Base-by-base conservation (phyloP, 2,888 invertebrate species). In the Mesochorus sp. region DNA sequence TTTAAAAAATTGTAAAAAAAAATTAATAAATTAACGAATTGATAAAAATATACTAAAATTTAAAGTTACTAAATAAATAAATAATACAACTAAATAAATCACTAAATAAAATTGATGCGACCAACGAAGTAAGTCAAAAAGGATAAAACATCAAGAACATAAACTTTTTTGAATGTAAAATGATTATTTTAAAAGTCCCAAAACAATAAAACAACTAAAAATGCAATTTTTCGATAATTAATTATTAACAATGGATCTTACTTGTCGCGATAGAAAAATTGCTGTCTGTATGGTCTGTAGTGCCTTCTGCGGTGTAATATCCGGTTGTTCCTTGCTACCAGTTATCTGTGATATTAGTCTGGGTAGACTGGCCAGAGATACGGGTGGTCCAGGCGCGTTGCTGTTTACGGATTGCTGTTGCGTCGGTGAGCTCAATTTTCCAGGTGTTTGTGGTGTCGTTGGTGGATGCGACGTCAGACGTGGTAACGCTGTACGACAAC, bases 391-490 rank as follows among this genome's bases (percentile, higher is more conserved):
- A 37, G 92, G 90, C 14, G 92, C 91, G 66, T 90, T 88, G 80
- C 88, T 88, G 78, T 84, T 87, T 73, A 86, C 87, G 64, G 87
- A 85, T 78, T 88, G 88, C 37, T 78, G 85, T 49, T 89, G 90
- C 73, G 91, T 90, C 64, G 87, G 89, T 26, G 87, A 88, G 70
- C 82, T 83, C 55, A 90, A 81, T 83, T 91, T 90, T 19, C 88
- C 87, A 49, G 90, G 87, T 68, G 86, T 84, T 83, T 91, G 91
- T 28, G 90, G 87, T 66, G 87, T 87, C 57, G 85, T 84, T 39
- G 89, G 91, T 77, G 92, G 93, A 82, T 93, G 93, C 81, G 94
- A 94, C 84, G 94, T 92, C 82, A 93, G 88, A 71, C 94, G 93
- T 39, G 95, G 95, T 89, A 95, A 90, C 74, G 95, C 95, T 90